Evolutionary conservation across 2,113 vertebrate species (phyloP).

Genomic region (Prolemur simus): DNA sequence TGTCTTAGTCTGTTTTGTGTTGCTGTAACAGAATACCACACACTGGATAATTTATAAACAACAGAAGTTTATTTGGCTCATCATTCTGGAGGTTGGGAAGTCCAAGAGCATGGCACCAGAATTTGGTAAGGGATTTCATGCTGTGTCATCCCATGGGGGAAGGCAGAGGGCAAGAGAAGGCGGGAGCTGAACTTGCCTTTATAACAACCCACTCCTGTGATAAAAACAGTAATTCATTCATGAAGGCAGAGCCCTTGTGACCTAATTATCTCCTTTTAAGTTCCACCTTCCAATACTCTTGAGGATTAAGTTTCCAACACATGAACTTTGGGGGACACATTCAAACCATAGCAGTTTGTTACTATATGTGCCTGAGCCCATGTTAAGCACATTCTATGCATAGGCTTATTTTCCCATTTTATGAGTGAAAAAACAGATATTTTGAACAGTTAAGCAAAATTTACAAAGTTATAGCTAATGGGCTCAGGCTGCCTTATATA

Average conservation of each 20-base stretch:
- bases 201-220: neutral
- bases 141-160: neutral
- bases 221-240: neutral
- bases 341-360: neutral
- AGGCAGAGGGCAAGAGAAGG: neutral
- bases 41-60: neutral
- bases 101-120: neutral
- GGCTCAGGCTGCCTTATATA: neutral
- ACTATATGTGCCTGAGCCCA: neutral
- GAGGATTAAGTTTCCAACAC: neutral
- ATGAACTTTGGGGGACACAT: neutral
- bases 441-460: conserved; percentile 34
- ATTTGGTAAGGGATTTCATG: neutral
- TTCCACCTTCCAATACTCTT: neutral
- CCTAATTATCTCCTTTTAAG: neutral
- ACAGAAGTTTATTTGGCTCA: neutral
- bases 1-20: neutral
- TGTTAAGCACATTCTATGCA: neutral
- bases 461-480: neutral
- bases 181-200: neutral
- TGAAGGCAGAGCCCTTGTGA: neutral
- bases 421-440: neutral
- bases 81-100: neutral
- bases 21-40: neutral
- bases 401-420: neutral